A percentile compares a stretch with the other conserved stretches of the same genome.
Conservation (phyloP, 2,888 invertebrate species). For the Electrophaes corylata region DNA sequence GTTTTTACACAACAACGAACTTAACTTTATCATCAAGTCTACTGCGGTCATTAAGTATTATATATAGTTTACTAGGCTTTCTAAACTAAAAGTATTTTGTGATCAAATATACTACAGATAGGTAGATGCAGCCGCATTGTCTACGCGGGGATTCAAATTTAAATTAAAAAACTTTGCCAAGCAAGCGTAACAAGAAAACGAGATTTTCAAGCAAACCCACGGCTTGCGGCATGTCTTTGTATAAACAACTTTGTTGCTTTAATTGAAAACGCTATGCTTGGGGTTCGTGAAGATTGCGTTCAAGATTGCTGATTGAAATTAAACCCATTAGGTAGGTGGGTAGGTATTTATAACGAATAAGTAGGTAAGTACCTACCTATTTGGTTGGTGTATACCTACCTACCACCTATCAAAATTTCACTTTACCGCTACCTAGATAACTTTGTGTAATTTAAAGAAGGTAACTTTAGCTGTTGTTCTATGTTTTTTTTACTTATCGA, state of each 20-base stretch:
- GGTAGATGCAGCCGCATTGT: slow-evolving; percentile 41
- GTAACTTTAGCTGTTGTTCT: too few relatives aligned
- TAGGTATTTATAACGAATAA: background rate
- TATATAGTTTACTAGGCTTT: too few relatives aligned
- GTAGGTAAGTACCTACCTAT: background rate
- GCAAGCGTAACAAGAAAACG: slow-evolving; percentile 49
- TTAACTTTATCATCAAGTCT: too few relatives aligned
- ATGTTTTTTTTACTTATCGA: too few relatives aligned
- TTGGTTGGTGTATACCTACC: too few relatives aligned
- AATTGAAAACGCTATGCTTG: slow-evolving; percentile 38
- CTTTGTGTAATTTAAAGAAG: too few relatives aligned
- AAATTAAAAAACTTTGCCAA: slow-evolving; percentile 55
- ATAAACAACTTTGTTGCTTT: slow-evolving; percentile 36
- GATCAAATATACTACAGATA: background rate
- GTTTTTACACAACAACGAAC: too few relatives aligned
- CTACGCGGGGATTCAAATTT: slow-evolving; percentile 45
- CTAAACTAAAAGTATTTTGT: too few relatives aligned
- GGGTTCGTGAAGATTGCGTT: slow-evolving; percentile 30
- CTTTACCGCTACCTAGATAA: too few relatives aligned
- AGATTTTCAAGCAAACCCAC: slow-evolving; percentile 40
- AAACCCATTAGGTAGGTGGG: background rate
- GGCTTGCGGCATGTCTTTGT: slow-evolving; percentile 42
- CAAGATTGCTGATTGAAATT: slow-evolving; percentile 8
- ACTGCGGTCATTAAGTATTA: too few relatives aligned
- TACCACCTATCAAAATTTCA: too few relatives aligned